Base-by-base conservation (phyloP, 2,888 invertebrate species). In the Hofmannophila pseudospretella region DNA sequence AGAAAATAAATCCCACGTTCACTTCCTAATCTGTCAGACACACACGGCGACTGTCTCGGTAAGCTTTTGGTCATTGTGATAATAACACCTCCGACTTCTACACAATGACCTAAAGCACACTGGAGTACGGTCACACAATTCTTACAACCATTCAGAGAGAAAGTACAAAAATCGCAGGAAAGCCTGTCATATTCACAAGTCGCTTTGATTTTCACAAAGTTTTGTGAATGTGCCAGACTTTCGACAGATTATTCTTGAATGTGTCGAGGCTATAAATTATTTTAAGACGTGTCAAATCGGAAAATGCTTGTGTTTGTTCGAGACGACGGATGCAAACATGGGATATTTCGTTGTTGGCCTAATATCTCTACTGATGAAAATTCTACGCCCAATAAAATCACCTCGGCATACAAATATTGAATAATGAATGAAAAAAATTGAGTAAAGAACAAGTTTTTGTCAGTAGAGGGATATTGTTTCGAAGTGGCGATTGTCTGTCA, bases 331-430 rank as follows among this genome's bases (percentile, higher is more conserved):
- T 35, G 35, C 29, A 38, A 30, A 44, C 44, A 49, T n/a, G n/a
- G n/a, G n/a, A n/a, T n/a, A n/a, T 54, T 56, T 47, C 52, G 41
- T 37, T 39, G 35, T 30, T 38, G 16, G 11, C 29, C 12, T 41
- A 45, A 29, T 55, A 49, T 9, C 26, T 26, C 26, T 34, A 26
- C 26, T 26, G 7, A 16, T 26, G 19, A 14, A 29, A 23, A 35
- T 16, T 16, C 5, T n/a, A n/a, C n/a, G n/a, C n/a, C n/a, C n/a
- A n/a, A n/a, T n/a, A n/a, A n/a, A n/a, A n/a, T n/a, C n/a, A n/a
- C n/a, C n/a, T n/a, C n/a, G n/a, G n/a, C n/a, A n/a, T n/a, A n/a
- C n/a, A n/a, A n/a, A n/a, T n/a, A n/a, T n/a, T n/a, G n/a, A n/a
- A n/a, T n/a, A n/a, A n/a, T n/a, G n/a, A n/a, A n/a, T n/a, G n/a